phyloP scores from a whole-genome alignment of 2,888 invertebrate species.

The Labia minor region DNA sequence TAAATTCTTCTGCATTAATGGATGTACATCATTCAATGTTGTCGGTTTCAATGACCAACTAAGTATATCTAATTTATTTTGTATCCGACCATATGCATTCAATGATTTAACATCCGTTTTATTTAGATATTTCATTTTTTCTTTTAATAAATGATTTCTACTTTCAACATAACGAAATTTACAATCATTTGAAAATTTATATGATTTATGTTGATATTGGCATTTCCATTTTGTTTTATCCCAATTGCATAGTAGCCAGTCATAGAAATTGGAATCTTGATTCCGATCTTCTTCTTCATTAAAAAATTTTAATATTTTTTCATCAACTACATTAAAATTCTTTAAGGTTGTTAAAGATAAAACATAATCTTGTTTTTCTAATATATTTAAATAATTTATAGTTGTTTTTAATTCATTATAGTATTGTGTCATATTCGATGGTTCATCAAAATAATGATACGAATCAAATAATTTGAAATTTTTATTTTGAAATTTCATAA shows the following conservation, averaged over 20 bases:
- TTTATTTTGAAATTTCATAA: neutral
- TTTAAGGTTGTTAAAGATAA: neutral
- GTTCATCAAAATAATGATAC: neutral
- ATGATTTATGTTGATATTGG: neutral
- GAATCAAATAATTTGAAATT: neutral
- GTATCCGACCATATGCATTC: neutral
- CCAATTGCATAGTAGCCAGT: neutral
- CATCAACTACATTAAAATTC: neutral
- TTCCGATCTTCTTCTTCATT: neutral
- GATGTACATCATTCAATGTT: neutral
- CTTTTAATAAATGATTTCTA: neutral
- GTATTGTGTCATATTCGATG: neutral
- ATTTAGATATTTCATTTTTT: neutral
- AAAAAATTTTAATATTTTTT: neutral
- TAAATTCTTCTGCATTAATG: neutral
- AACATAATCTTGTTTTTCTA: neutral
- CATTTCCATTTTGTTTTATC: neutral
- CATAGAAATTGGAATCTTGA: neutral
- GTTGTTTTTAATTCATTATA: neutral
- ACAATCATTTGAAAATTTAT: neutral
- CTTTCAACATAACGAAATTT: neutral
- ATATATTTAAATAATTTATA: neutral
- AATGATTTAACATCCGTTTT: neutral
- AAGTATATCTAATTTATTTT: neutral
- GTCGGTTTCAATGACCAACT: neutral